Percentiles rank a stretch among this genome's conserved stretches.
Evolutionary conservation across 2,888 invertebrate species (phyloP).

Genomic region (Branchipolynoe longqiensis): DNA sequence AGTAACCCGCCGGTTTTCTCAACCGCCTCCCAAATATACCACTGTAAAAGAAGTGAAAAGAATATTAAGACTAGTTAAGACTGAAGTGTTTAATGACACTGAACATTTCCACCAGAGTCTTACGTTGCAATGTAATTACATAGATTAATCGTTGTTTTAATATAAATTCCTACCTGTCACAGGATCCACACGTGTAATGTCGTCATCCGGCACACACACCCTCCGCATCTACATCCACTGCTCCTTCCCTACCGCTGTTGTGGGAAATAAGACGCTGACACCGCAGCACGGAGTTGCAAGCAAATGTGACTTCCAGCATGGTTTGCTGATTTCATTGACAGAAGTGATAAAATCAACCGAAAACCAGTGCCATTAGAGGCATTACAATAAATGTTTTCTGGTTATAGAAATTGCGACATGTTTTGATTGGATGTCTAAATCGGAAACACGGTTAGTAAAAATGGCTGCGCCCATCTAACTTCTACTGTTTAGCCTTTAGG

Average conservation of each 20-base stretch:
- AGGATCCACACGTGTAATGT: not conserved
- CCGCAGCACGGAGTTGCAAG: not conserved
- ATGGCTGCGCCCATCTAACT: constrained; percentile 38
- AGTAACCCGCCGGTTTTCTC: not conserved
- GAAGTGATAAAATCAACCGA: not conserved
- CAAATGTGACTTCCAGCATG: not conserved
- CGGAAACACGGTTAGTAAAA: not conserved
- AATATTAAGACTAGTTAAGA: too few species aligned
- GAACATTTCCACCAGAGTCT: too few species aligned
- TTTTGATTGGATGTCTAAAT: not conserved
- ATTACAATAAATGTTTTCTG: not conserved
- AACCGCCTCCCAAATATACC: not conserved
- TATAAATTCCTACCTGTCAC: too few species aligned
- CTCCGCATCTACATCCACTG: not conserved
- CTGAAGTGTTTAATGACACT: too few species aligned
- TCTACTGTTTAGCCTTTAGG: too few species aligned
- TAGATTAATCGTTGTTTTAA: too few species aligned
- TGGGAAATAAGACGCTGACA: not conserved
- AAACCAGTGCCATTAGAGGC: not conserved
- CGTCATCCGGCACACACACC: not conserved
- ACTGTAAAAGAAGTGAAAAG: not conserved
- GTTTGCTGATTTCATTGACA: not conserved
- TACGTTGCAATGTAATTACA: too few species aligned
- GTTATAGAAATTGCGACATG: not conserved
- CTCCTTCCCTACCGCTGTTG: not conserved